Evolutionary conservation across 1,140 invertebrate species (phyloP), one percentile per base, ranked within the genome.

Genomic region (Stenopsyche tienmushanensis): DNA sequence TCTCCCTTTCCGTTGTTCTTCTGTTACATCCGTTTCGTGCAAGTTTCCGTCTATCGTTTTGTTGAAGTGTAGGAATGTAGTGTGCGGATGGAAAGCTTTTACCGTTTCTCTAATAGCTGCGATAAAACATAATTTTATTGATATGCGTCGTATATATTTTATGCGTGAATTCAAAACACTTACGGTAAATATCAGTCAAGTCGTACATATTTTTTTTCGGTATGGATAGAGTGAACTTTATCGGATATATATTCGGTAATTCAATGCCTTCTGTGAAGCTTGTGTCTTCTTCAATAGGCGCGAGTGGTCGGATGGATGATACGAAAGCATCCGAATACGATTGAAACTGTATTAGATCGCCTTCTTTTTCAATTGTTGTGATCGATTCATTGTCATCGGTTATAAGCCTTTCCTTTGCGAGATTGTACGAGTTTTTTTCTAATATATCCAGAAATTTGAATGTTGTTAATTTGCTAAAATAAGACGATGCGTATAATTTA

Each of bases 181-280:
- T 83, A 94, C 91, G 88, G 77, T 87, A 90, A 49, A 83, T 72
- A 73, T 87, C 83, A 59, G 79, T 73, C 13, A 81, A 72, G 24
- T 78, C 73, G 73, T 92, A 91, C 72, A 88, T 83, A 73, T 92
- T 83, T 41, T 82, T 73, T 60, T 82, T 77, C 18, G 79, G 76
- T 54, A 93, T 78, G 58, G 90, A 87, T 53, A 92, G 82, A 1
- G 84, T 86, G 52, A 83, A 81, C 72, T 86, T 84, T 17, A 93
- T 74, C 3, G 92, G 92, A 76, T 83, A 81, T 34, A 96, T 77
- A 75, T 87, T 78, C 15, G 91, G 90, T 20, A 94, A 71, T 50
- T 80, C 73, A 26, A 80, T 73, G 18, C 79, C 66, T 25, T 74
- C 74, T n/a, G 76, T 18, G 49, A 47, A 47, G 44, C 76, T 65